Percentiles rank a stretch among this genome's conserved stretches.
These are phyloP conservation scores for Scytalopus superciliaris DNA, from an alignment of 2,113 vertebrate genomes.

Conservation along the genomic window DNA sequence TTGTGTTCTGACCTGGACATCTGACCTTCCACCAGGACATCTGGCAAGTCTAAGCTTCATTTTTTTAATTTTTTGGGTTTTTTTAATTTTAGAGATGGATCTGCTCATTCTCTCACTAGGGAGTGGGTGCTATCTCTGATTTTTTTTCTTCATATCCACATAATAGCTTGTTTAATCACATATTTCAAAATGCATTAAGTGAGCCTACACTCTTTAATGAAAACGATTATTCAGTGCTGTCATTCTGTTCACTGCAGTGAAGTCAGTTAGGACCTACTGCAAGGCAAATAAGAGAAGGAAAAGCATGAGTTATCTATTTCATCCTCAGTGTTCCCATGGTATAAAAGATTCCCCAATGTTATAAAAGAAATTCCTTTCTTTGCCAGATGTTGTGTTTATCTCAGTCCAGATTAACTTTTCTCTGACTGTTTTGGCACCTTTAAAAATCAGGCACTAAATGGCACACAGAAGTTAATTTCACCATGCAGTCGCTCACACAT, in stretches of 20 bases:
- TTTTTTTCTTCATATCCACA: neutral
- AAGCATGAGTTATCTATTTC: neutral
- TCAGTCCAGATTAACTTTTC: neutral
- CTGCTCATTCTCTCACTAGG: neutral
- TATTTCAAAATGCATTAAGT: neutral
- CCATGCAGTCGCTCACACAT: neutral
- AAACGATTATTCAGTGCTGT: neutral
- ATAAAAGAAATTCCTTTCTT: neutral
- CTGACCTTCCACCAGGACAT: neutral
- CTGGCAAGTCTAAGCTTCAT: neutral
- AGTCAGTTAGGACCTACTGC: neutral
- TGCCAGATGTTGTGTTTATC: neutral
- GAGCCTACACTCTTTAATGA: neutral
- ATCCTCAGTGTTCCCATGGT: neutral
- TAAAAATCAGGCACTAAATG: neutral
- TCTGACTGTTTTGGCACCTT: neutral
- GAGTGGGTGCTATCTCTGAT: neutral
- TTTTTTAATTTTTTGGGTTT: neutral
- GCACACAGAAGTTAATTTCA: neutral
- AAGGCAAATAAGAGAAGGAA: neutral
- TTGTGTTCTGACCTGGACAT: neutral
- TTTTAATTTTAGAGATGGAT: neutral
- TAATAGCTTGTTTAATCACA: neutral
- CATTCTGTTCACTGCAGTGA: neutral
- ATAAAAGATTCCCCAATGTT: no score